Base-by-base conservation (phyloP, 1,140 invertebrate species). In the Drosophila arizonae region DNA sequence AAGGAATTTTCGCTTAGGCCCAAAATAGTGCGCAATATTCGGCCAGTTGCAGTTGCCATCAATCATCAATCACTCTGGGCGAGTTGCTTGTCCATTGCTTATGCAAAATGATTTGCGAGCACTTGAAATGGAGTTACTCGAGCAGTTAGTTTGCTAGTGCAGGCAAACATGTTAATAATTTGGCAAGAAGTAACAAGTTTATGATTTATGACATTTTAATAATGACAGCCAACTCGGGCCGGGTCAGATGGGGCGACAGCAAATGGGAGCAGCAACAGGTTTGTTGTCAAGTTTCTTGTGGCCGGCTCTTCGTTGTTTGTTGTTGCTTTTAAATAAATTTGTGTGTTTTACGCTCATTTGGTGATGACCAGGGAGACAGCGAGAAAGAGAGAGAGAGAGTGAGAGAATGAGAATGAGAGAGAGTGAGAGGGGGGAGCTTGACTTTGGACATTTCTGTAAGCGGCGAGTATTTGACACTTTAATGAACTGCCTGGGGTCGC, bases 121-220 rank as follows among this genome's bases (percentile, higher is more conserved):
- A 70, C 48, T 54, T 55, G 66, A 15, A 48, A 54, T 65, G 33
- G 33, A 55, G 33, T 50, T 64, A 28, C 30, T 33, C 57, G 63
- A 51, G 33, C 43, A 30, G 6, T 6, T 30, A 30, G 6, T 72
- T 81, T 56, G 62, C 61, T 72, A 79, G 51, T 46, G 61, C 57
- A 33, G 45, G 45, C 54, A 70, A 58, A 78, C 72, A 84, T 84
- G 81, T 64, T 80, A 86, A 82, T 80, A 64, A 54, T 73, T 71
- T 77, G 72, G 62, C 64, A 60, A 60, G 62, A 80, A 75, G 77
- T 71, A 80, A 85, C 81, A 85, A 78, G 75, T 76, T 86, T 78
- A 76, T 86, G 81, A 86, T 86, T 86, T 86, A 86, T 86, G 81
- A 73, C 65, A 81, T 70, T 72, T 86, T 85, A 61, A 85, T 82